Percentiles rank a stretch among this genome's conserved stretches.
Conservation (phyloP, 2,888 invertebrate species). For the Leucophenga maculata region DNA sequence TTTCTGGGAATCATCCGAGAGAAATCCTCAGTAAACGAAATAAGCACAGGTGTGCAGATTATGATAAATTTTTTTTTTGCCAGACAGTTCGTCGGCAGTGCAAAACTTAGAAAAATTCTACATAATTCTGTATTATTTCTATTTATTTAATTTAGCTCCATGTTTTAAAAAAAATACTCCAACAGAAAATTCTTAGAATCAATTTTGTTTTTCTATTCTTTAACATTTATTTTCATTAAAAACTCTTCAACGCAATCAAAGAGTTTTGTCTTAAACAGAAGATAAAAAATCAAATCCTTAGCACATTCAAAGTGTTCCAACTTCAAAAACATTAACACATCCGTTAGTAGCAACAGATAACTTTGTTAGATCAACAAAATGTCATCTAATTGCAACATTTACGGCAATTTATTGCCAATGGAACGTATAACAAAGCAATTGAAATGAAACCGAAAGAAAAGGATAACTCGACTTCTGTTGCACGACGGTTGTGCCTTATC, state of each 20-base stretch:
- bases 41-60: slow-evolving; percentile 23
- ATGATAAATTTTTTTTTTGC: slow-evolving; percentile 1
- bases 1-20: not conserved
- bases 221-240: too few relatives aligned
- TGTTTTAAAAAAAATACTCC: too few relatives aligned
- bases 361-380: slow-evolving; percentile 35
- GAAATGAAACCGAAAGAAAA: too few relatives aligned
- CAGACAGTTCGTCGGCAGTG: not conserved
- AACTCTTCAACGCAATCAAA: too few relatives aligned
- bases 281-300: not conserved
- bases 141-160: too few relatives aligned
- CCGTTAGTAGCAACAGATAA: slow-evolving; percentile 38
- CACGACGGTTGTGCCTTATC: slow-evolving; percentile 4
- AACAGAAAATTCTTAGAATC: too few relatives aligned
- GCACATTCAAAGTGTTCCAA: not conserved
- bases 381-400: slow-evolving; percentile 58
- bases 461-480: not conserved
- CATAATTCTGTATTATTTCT: too few relatives aligned
- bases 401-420: slow-evolving; percentile 61
- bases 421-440: too few relatives aligned
- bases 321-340: slow-evolving; percentile 23
- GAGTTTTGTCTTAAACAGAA: too few relatives aligned
- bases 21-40: not conserved
- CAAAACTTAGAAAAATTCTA: too few relatives aligned
- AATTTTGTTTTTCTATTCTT: too few relatives aligned